phyloP scores from a whole-genome alignment of 2,113 vertebrate species.

The Coregonus clupeaformis region DNA sequence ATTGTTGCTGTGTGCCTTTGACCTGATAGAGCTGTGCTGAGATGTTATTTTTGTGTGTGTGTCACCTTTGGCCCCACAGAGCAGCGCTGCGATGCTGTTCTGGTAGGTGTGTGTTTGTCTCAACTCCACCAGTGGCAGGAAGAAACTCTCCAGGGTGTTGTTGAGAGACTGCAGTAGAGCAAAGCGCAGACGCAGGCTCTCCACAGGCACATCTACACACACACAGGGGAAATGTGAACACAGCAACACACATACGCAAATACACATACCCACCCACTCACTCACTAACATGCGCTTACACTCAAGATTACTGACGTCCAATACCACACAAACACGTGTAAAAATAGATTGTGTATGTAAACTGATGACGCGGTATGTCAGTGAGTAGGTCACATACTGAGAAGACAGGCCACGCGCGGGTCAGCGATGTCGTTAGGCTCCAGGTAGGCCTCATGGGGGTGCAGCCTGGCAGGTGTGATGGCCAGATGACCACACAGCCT shows the following conservation, averaged over 20 bases:
- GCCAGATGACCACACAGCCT: conserved; percentile 94
- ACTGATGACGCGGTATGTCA: too few relatives aligned
- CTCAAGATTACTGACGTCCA: not conserved
- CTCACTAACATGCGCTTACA: not conserved
- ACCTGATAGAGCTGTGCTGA: not conserved
- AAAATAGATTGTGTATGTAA: not conserved
- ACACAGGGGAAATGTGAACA: not conserved
- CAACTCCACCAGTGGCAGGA: conserved; percentile 93
- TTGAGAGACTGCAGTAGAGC: conserved; percentile 96
- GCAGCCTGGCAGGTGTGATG: conserved; percentile 90
- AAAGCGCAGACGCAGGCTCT: conserved; percentile 91
- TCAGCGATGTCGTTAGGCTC: conserved; percentile 85
- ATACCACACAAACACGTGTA: not conserved
- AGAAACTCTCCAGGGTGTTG: conserved; percentile 92
- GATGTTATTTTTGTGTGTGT: not conserved
- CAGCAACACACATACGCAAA: not conserved
- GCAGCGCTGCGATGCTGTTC: conserved; percentile 86
- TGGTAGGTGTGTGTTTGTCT: conserved; percentile 83
- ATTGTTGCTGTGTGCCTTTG: not conserved
- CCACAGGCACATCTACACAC: conserved; percentile 82
- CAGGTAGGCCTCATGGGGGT: conserved; percentile 95
- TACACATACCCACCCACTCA: not conserved
- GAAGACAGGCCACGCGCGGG: conserved; percentile 84
- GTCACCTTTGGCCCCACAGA: conserved; percentile 93
- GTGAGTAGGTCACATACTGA: conserved; percentile 73